Percentiles rank a stretch among this genome's conserved stretches.
phyloP scores from a whole-genome alignment of 2,888 invertebrate genomes.

The Phragmatobia fuliginosa region DNA sequence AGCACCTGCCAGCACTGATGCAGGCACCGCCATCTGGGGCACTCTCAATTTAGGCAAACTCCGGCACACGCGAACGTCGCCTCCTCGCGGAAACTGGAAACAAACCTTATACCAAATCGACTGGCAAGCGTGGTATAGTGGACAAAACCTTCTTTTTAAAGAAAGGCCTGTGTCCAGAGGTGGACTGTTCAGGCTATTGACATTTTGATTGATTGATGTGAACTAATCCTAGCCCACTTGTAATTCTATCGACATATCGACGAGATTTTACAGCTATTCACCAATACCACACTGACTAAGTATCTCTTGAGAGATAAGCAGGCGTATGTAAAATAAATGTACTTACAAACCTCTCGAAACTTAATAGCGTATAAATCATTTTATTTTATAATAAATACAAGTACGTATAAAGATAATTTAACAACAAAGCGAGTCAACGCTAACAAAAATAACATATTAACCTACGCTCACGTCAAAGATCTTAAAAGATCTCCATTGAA shows the following conservation, averaged over 20 bases:
- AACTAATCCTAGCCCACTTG: not conserved
- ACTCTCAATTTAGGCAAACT: too few relatives aligned
- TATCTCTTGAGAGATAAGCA: not conserved
- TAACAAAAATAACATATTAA: conserved; percentile 53
- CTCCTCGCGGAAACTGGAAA: too few relatives aligned
- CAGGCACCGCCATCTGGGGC: too few relatives aligned
- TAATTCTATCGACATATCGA: not conserved
- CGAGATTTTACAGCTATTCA: not conserved
- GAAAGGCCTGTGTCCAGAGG: too few relatives aligned
- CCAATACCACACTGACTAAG: not conserved
- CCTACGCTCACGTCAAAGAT: conserved; percentile 49
- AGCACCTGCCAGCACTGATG: too few relatives aligned
- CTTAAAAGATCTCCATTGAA: conserved; percentile 64
- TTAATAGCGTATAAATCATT: not conserved
- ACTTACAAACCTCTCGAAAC: not conserved
- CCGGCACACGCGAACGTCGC: too few relatives aligned
- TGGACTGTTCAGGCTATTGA: too few relatives aligned
- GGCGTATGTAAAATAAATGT: not conserved
- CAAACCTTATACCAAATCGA: too few relatives aligned
- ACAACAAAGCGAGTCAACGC: conserved; percentile 50
- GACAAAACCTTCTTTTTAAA: too few relatives aligned
- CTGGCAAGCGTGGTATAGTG: too few relatives aligned
- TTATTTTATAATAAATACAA: conserved; percentile 28
- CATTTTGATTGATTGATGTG: too few relatives aligned
- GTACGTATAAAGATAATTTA: conserved; percentile 49